These are phyloP conservation scores for Myripristis jacobus DNA, from an alignment of 2,797 vertebrate genomes.

Conservation along the genomic window DNA sequence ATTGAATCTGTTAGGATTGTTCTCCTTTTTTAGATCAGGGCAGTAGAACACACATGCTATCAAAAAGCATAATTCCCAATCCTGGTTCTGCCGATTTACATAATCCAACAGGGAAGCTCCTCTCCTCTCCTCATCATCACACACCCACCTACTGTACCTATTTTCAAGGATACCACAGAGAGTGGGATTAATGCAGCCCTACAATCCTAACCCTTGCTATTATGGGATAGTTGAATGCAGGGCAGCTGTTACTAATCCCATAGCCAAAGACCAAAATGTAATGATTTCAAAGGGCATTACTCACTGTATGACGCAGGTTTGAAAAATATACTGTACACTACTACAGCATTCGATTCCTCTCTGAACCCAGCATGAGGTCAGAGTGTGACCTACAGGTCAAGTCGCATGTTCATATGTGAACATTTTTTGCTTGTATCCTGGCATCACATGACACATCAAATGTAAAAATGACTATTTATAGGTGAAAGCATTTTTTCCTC, in stretches of 20 bases:
- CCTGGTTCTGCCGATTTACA: slow-evolving; percentile 27
- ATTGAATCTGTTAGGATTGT: slow-evolving; percentile 9
- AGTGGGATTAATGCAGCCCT: slow-evolving; percentile 53
- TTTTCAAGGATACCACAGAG: slow-evolving; percentile 42
- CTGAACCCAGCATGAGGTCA: slow-evolving; percentile 33
- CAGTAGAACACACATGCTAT: slow-evolving; percentile 30
- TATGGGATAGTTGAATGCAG: slow-evolving; percentile 37
- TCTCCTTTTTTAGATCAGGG: slow-evolving; percentile 24
- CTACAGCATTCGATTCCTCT: slow-evolving; percentile 24
- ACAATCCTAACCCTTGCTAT: slow-evolving; percentile 47
- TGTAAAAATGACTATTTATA: no score
- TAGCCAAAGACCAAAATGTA: slow-evolving; percentile 48
- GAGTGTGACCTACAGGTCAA: slow-evolving; percentile 44
- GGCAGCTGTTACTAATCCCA: slow-evolving; percentile 62
- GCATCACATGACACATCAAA: no score
- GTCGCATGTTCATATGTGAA: no score
- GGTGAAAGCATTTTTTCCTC: no score
- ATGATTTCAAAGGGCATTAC: slow-evolving; percentile 63
- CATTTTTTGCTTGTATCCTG: no score
- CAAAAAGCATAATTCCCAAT: slow-evolving; percentile 11
- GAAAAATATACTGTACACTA: slow-evolving; percentile 27
- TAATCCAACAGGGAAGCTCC: slow-evolving; percentile 34
- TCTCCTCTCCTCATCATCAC: slow-evolving; percentile 23
- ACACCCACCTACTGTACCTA: slow-evolving; percentile 40
- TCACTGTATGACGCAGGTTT: slow-evolving; percentile 35